Conservation (phyloP, 2,888 invertebrate genomes). For the Melitaea athalia region DNA sequence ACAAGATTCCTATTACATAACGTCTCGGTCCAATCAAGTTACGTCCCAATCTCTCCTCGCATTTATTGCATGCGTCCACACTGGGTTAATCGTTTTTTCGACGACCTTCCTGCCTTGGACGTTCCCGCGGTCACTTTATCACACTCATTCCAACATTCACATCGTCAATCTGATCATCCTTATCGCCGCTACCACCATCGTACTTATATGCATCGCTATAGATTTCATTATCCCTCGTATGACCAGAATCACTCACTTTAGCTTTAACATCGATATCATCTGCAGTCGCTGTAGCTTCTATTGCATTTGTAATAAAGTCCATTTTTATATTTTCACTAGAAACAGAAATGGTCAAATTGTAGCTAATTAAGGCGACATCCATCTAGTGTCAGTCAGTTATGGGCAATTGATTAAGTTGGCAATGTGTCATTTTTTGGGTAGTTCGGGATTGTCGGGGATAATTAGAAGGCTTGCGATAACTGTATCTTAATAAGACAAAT, state of each 20-base stretch:
- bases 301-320: conserved; percentile 21
- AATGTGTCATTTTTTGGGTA: conserved; percentile 56
- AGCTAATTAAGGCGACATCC: conserved; percentile 45
- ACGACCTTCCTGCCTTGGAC: conserved; percentile 36
- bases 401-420: conserved; percentile 65
- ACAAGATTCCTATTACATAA: not conserved
- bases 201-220: conserved; percentile 39
- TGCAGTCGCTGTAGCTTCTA: conserved; percentile 22
- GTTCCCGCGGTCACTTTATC: conserved; percentile 55
- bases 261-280: conserved; percentile 14
- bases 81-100: conserved; percentile 45
- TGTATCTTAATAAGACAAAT: not conserved
- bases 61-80: conserved; percentile 37
- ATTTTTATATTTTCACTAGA: conserved; percentile 21
- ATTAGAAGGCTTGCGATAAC: conserved; percentile 20
- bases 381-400: conserved; percentile 52
- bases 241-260: conserved; percentile 14
- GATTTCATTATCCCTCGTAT: conserved; percentile 40
- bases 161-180: conserved; percentile 51
- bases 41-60: conserved; percentile 35
- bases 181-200: conserved; percentile 37
- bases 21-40: conserved; percentile 34
- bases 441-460: conserved; percentile 54
- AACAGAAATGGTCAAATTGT: conserved; percentile 5
- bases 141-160: conserved; percentile 55